These are phyloP conservation scores for Glomeris maerens DNA, from an alignment of 1,140 invertebrate species.

Conservation along the genomic window DNA sequence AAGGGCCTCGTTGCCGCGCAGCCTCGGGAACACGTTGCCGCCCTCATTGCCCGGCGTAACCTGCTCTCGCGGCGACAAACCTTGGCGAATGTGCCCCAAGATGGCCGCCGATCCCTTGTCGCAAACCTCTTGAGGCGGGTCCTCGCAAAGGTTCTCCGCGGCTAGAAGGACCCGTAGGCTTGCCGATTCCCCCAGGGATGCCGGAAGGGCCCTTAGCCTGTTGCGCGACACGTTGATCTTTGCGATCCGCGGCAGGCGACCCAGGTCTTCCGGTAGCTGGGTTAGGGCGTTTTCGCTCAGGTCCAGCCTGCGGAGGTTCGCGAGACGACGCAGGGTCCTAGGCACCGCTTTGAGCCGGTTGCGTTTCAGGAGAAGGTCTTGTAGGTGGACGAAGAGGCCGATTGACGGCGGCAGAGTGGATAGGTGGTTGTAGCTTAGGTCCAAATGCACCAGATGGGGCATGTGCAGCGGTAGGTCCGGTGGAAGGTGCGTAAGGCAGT, in stretches of 20 bases:
- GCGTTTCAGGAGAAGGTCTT: constrained; percentile 23
- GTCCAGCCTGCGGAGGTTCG: constrained; percentile 29
- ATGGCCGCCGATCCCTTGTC: constrained; percentile 27
- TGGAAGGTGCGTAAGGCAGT: constrained; percentile 24
- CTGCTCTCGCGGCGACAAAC: constrained; percentile 12
- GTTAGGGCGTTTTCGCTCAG: constrained; percentile 28
- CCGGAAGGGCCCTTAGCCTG: constrained; percentile 25
- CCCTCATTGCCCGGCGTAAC: constrained; percentile 22
- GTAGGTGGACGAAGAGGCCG: constrained; percentile 30
- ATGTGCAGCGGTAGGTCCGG: constrained; percentile 27
- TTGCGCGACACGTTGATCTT: constrained; percentile 30
- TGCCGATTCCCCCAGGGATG: constrained; percentile 23
- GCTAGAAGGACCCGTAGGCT: constrained; percentile 26
- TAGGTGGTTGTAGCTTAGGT: constrained; percentile 30
- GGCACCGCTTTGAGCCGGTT: constrained; percentile 26
- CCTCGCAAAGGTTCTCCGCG: constrained; percentile 23
- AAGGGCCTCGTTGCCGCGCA: constrained; percentile 26
- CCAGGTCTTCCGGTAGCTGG: constrained; percentile 26
- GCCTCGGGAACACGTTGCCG: constrained; percentile 25
- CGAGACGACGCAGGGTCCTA: constrained; percentile 23
- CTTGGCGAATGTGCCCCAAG: constrained; percentile 25
- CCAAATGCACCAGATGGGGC: constrained; percentile 28
- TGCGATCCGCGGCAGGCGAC: constrained; percentile 25
- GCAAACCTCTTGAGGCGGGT: constrained; percentile 27
- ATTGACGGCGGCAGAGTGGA: constrained; percentile 27